Evolutionary conservation across 1,140 invertebrate species (phyloP).

Genomic region (Aethina tumida): DNA sequence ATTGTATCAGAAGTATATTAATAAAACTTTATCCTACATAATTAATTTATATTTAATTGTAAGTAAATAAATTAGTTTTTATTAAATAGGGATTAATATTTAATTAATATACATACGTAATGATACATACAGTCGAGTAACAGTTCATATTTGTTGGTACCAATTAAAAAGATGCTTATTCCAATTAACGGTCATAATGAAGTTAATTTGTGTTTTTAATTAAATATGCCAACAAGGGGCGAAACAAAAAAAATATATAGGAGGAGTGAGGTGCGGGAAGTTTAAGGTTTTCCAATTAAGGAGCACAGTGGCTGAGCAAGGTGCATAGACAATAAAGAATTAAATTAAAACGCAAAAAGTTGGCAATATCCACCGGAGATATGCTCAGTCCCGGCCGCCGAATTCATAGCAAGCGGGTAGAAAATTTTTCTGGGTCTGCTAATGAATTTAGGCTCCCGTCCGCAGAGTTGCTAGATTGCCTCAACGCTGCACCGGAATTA

Average conservation of each 20-base stretch:
- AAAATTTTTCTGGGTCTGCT: slow-evolving; percentile 32
- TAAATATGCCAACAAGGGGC: neutral
- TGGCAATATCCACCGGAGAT: slow-evolving; percentile 13
- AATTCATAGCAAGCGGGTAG: slow-evolving; percentile 23
- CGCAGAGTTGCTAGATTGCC: slow-evolving; percentile 27
- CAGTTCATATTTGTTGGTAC: too few relatives aligned
- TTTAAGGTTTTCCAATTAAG: slow-evolving; percentile 13
- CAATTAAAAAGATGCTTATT: neutral
- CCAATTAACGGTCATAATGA: neutral
- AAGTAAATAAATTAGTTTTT: too few relatives aligned
- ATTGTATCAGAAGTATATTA: too few relatives aligned
- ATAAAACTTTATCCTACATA: too few relatives aligned
- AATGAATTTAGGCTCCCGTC: slow-evolving; percentile 32
- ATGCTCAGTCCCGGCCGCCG: slow-evolving; percentile 10
- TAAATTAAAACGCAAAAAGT: slow-evolving; percentile 25
- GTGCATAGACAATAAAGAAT: slow-evolving; percentile 24
- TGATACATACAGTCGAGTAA: too few relatives aligned
- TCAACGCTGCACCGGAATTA: slow-evolving; percentile 27
- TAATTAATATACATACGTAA: too few relatives aligned
- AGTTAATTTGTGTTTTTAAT: slow-evolving; percentile 1
- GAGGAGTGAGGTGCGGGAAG: slow-evolving; percentile 6
- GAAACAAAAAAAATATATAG: slow-evolving; percentile 10
- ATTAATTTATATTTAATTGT: too few relatives aligned
- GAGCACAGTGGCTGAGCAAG: slow-evolving; percentile 13
- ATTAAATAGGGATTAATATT: too few relatives aligned